Base-by-base conservation (phyloP, 1,140 invertebrate genomes). In the Centruroides vittatus region DNA sequence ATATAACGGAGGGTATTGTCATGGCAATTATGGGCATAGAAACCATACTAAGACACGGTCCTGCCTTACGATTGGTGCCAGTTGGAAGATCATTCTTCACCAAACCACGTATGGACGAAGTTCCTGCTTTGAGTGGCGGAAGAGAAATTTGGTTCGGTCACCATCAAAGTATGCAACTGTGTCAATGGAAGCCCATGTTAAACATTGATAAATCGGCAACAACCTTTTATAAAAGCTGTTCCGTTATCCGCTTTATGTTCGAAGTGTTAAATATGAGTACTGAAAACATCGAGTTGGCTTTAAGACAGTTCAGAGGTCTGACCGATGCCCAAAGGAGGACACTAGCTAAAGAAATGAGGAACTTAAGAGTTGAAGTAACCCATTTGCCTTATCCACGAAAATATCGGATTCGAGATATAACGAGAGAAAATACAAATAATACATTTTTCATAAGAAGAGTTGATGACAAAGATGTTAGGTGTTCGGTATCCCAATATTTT, bases 351-450 rank as follows among this genome's bases (percentile, higher is more conserved):
- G 62, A 63, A 41, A 7, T 67, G 3, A 67, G 57, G 41, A 48
- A 49, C n/a, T 56, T 67, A 10, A 35, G 46, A n/a, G 48, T 67
- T 35, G 47, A 56, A 11, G 65, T 67, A 4, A 67, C 57, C 48
- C 66, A 67, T 53, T 23, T 67, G 3, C 8, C 55, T 5, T 55
- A 51, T n/a, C 23, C 13, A 9, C 47, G 59, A 47, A 62, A 56
- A 23, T 67, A 63, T 47, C 12, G 12, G 2, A 2, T 51, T 34
- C 34, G 34, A 12, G 34, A 51, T 51, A 34, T 51, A 12, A 51
- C 12, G 2, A 12, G 49, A n/a, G 49, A 51, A 51, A 34, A 34
- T 34, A 2, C 49, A 51, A 12, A 34, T 34, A 34, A 51, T 51
- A 51, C 58, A 11, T 7, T 61, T 51, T 51, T 12, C 12, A 51